Percentiles rank a stretch among this genome's conserved stretches.
These are phyloP conservation scores for Malurus melanocephalus DNA, from an alignment of 2,113 vertebrate genomes.

Conservation along the genomic window DNA sequence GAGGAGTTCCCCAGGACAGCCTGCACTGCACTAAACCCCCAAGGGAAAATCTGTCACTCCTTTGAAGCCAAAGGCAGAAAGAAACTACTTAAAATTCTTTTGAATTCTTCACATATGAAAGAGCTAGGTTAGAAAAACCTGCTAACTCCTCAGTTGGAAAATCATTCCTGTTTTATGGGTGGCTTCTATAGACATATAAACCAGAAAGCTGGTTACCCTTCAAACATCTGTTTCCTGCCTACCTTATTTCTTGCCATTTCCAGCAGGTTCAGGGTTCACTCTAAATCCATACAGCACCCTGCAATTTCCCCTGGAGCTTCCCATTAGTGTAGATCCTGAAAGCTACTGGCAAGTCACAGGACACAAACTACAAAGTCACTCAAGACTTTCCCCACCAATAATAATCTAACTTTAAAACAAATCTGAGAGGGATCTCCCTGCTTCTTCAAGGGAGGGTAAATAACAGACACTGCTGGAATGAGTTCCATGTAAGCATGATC, in stretches of 20 bases:
- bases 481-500: neutral
- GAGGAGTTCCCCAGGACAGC: neutral
- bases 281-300: neutral
- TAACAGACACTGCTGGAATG: neutral
- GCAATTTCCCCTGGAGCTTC: neutral
- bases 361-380: neutral
- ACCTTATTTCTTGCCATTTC: neutral
- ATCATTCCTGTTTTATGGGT: neutral
- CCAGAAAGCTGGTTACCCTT: neutral
- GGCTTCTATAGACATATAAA: neutral
- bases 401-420: neutral
- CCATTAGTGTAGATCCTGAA: neutral
- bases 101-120: neutral
- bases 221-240: neutral
- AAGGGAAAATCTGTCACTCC: neutral
- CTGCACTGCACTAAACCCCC: neutral
- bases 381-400: neutral
- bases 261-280: neutral
- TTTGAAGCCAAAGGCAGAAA: neutral
- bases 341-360: neutral
- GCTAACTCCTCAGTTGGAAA: neutral
- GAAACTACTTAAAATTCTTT: neutral
- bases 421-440: neutral
- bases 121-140: neutral
- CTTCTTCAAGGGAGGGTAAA: neutral